These are phyloP conservation scores for Lithosia quadra DNA, from an alignment of 2,888 invertebrate species.

Conservation along the genomic window DNA sequence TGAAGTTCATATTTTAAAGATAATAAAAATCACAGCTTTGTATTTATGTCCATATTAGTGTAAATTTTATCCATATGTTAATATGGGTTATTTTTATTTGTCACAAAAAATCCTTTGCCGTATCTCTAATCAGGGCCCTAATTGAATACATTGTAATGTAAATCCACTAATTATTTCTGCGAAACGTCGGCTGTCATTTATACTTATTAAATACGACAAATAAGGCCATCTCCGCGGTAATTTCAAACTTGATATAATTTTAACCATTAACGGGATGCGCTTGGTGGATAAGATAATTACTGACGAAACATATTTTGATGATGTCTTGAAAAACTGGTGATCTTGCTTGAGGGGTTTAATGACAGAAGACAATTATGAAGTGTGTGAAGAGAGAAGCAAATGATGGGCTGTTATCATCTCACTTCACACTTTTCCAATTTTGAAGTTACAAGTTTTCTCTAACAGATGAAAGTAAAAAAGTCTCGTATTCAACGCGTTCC, in stretches of 20 bases:
- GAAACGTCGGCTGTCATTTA: background rate
- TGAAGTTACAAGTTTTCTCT: too few species aligned
- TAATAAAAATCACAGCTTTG: background rate
- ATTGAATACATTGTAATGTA: background rate
- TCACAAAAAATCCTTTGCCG: background rate
- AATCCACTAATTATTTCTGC: constrained; percentile 3
- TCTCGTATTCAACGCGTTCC: too few species aligned
- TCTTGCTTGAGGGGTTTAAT: too few species aligned
- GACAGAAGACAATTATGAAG: too few species aligned
- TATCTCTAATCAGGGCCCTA: background rate
- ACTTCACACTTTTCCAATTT: too few species aligned
- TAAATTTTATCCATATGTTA: background rate
- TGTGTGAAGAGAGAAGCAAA: too few species aligned
- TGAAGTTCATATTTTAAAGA: too few species aligned
- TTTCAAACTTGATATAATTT: background rate
- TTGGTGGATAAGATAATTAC: background rate
- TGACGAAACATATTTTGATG: too few species aligned
- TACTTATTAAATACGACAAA: background rate
- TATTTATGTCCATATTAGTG: background rate
- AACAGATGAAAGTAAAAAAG: too few species aligned
- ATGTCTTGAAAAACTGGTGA: too few species aligned
- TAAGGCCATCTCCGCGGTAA: background rate
- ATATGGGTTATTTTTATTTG: background rate
- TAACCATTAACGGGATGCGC: background rate
- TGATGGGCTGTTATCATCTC: too few species aligned